Base-by-base conservation (phyloP, 1,140 invertebrate genomes). In the Campoletis sonorensis region DNA sequence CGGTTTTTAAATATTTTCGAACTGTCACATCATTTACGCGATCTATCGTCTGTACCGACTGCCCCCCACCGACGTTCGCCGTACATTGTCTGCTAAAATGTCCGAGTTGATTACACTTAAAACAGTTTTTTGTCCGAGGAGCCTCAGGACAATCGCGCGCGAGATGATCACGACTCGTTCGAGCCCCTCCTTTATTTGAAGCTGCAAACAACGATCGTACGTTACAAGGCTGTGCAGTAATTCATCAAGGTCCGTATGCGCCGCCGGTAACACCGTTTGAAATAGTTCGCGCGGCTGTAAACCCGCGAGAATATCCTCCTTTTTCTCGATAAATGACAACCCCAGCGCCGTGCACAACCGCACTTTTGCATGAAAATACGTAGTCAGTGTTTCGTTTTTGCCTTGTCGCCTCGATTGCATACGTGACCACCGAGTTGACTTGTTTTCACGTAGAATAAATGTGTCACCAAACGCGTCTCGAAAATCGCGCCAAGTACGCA, bases 361-460 rank as follows among this genome's bases (percentile, higher is more conserved):
- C 16, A 85, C 67, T 61, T 86, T 87, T 13, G 83, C 79, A 18
- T 83, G 81, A 67, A 81, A 85, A 45, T 86, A 87, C 1, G 73
- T 13, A 27, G 79, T 77, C 0, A 85, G 26, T 11, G 81, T 70
- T 79, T 86, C 86, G 13, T 78, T 75, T 26, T 70, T 26, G 10
- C n/a, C 70, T 40, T 87, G 84, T 2, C 23, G 37, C 21, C 84
- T 40, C 0, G 51, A 18, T 77, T 85, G 79, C 85, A 87, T 87
- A 61, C 58, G 76, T 4, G 79, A 72, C 84, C 82, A 87, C 7
- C 67, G 16, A 18, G 77, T 80, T 1, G 54, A 79, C 73, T 45
- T 82, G 13, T 72, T 61, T 21, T 73, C 72, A n/a, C 79, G 58
- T 0, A 76, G 68, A 1, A 86, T 27, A 84, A 86, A 85, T 27